Conservation (phyloP, 2,888 invertebrate genomes). For the Hyppa rectilinea region DNA sequence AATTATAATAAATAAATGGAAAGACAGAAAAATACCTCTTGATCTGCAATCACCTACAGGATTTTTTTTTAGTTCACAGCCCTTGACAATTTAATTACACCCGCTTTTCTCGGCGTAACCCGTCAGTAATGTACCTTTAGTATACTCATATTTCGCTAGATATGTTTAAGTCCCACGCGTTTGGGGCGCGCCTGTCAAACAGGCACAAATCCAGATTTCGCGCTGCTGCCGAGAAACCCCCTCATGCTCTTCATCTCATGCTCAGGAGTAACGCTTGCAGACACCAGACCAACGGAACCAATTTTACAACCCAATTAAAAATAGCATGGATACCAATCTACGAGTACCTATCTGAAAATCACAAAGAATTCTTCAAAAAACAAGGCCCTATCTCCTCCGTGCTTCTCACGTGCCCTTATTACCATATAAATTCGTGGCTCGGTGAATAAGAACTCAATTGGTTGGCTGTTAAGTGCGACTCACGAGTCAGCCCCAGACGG, state of each 20-base stretch:
- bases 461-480: conserved; percentile 77
- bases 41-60: no score
- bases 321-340: not conserved
- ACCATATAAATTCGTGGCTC: conserved; percentile 83
- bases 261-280: not conserved
- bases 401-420: conserved; percentile 71
- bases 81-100: not conserved
- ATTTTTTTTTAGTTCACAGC: no score
- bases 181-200: not conserved
- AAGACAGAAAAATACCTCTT: not conserved
- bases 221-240: not conserved
- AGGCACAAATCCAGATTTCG: not conserved
- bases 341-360: conserved; percentile 1
- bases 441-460: conserved; percentile 87
- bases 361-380: conserved; percentile 51
- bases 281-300: not conserved
- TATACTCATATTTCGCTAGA: not conserved
- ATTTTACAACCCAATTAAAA: not conserved
- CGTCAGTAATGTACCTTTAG: not conserved
- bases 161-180: not conserved
- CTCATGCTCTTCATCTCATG: not conserved
- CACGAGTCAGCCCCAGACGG: conserved; percentile 63
- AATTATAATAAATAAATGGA: no score
- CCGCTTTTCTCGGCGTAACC: not conserved
- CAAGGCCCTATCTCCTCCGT: conserved; percentile 62